These are phyloP conservation scores for Suricata suricatta DNA, from an alignment of 2,113 vertebrate genomes.

Conservation along the genomic window DNA sequence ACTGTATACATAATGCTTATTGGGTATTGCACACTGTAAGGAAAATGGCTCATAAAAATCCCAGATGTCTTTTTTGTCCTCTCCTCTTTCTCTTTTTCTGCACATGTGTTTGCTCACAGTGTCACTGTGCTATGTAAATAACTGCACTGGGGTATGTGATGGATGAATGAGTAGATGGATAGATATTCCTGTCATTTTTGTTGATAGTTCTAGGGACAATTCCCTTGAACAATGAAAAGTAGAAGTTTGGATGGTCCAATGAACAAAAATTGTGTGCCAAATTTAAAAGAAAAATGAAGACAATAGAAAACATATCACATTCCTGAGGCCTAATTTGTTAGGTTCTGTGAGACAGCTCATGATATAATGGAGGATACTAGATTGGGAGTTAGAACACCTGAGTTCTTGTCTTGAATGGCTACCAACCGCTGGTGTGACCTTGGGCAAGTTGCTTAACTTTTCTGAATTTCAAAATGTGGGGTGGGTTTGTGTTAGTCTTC, in stretches of 20 bases:
- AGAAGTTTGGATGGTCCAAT: constrained; percentile 68
- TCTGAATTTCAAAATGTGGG: background rate
- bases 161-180: constrained; percentile 66
- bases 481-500: background rate
- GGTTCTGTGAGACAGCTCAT: background rate
- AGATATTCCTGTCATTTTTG: constrained; percentile 69
- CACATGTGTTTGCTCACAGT: constrained; percentile 52
- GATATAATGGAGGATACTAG: background rate
- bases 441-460: background rate
- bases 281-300: constrained; percentile 79
- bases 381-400: background rate
- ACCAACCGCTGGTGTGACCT: background rate
- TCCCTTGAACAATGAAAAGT: constrained; percentile 66
- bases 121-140: constrained; percentile 44
- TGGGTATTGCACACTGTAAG: constrained; percentile 33
- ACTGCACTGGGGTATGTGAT: background rate
- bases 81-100: constrained; percentile 41
- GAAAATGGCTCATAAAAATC: constrained; percentile 64
- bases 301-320: constrained; percentile 51
- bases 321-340: constrained; percentile 49
- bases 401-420: background rate
- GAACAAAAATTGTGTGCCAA: constrained; percentile 70
- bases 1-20: constrained; percentile 60
- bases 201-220: constrained; percentile 69
- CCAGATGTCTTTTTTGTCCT: constrained; percentile 64